Percentiles rank a stretch among this genome's conserved stretches.
Conservation (phyloP, 2,888 invertebrate species). For the Tetheella fluctuosa region DNA sequence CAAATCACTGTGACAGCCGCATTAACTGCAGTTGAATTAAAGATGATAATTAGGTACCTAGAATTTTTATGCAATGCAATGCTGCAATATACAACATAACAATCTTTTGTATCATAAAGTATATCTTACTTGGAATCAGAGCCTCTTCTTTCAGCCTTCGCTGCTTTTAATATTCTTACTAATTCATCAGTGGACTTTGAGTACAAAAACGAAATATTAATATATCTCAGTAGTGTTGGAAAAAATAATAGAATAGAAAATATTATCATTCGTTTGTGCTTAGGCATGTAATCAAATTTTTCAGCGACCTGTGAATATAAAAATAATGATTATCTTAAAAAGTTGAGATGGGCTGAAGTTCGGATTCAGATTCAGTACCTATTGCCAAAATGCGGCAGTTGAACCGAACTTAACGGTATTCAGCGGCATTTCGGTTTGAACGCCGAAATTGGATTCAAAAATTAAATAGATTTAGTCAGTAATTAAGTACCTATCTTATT, state of each 20-base stretch:
- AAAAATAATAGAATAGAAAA: conserved; percentile 62
- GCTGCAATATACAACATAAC: not conserved
- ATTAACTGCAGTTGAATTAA: no score
- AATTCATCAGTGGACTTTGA: conserved; percentile 58
- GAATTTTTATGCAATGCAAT: no score
- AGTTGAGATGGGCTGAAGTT: not conserved
- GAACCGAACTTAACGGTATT: no score
- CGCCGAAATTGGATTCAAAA: no score
- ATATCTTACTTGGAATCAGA: conserved; percentile 60
- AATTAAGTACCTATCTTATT: no score
- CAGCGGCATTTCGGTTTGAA: no score
- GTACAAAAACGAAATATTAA: conserved; percentile 71
- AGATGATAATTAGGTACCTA: no score
- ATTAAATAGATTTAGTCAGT: no score
- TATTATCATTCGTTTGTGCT: conserved; percentile 56
- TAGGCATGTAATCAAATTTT: conserved; percentile 67
- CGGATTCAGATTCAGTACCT: not conserved
- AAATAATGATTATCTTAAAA: conserved; percentile 13
- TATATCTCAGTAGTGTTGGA: conserved; percentile 55
- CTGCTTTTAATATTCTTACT: conserved; percentile 63
- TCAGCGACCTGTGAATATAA: conserved; percentile 67
- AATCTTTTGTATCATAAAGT: not conserved
- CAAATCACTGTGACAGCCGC: not conserved
- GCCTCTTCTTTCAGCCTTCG: conserved; percentile 65
- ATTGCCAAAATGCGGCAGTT: no score